phyloP scores from a whole-genome alignment of 2,888 invertebrate genomes.

The Andrena camellia region DNA sequence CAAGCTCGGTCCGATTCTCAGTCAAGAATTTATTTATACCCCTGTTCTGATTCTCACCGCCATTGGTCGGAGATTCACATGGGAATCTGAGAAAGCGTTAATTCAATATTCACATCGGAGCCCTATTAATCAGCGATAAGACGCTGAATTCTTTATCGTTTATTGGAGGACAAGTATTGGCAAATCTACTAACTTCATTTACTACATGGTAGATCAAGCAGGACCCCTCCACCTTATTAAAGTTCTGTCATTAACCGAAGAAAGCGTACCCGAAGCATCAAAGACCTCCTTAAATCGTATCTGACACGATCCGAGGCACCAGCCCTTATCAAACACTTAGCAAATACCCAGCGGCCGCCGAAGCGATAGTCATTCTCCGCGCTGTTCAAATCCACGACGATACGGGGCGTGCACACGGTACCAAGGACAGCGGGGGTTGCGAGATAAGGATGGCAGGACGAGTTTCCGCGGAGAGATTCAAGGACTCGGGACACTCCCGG shows the following conservation, averaged over 20 bases:
- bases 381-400: background rate
- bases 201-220: no score
- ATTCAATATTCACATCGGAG: conserved; percentile 3
- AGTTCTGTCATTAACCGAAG: background rate
- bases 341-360: background rate
- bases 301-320: no score
- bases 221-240: background rate
- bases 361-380: background rate
- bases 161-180: background rate
- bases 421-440: conserved; percentile 36
- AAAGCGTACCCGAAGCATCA: background rate
- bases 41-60: background rate
- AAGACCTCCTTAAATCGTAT: no score
- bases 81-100: background rate
- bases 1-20: conserved; percentile 43
- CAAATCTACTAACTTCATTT: no score
- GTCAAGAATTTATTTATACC: conserved; percentile 47
- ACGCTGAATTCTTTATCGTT: background rate
- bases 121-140: background rate
- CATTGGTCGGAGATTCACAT: background rate
- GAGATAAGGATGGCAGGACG: conserved; percentile 45
- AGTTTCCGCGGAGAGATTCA: conserved; percentile 45
- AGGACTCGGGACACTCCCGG: conserved; percentile 37
- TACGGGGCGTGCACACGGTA: background rate
- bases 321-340: background rate